These are phyloP conservation scores for Aradophagus sp. DNA, from an alignment of 1,140 invertebrate genomes.

Conservation along the genomic window DNA sequence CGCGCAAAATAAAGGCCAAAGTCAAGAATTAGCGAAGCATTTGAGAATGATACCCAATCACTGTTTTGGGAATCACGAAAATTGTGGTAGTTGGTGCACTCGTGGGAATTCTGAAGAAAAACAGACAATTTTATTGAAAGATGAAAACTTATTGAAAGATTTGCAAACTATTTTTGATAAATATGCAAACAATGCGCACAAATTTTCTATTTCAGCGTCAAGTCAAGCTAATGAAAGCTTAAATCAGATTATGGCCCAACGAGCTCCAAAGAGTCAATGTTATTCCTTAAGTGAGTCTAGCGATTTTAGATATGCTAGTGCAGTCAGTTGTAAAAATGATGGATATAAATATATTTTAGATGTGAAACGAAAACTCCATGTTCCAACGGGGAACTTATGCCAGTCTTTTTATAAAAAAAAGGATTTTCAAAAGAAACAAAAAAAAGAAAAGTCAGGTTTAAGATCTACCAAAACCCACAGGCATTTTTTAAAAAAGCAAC, in stretches of 20 bases:
- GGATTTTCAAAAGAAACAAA: too few relatives aligned
- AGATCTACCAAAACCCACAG: too few relatives aligned
- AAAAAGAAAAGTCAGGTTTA: too few relatives aligned
- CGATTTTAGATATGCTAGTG: conserved; percentile 39
- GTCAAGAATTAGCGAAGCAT: conserved; percentile 1
- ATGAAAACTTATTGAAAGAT: conserved; percentile 15
- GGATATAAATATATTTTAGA: conserved; percentile 21
- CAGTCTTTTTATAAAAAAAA: too few relatives aligned
- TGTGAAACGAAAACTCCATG: too few relatives aligned
- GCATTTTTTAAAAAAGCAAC: too few relatives aligned
- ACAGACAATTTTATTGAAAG: conserved; percentile 22
- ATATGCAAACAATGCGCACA: conserved; percentile 31
- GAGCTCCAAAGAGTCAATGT: conserved; percentile 34
- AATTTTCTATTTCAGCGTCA: conserved; percentile 37
- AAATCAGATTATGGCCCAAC: conserved; percentile 37
- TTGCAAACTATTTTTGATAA: conserved; percentile 17
- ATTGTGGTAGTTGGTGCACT: conserved; percentile 27
- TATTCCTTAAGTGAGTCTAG: conserved; percentile 33
- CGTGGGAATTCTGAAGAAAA: conserved; percentile 1
- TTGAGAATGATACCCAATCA: conserved; percentile 16
- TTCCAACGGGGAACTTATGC: too few relatives aligned
- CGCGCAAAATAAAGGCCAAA: conserved; percentile 34
- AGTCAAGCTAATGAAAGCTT: too few relatives aligned
- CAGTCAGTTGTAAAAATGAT: conserved; percentile 39
- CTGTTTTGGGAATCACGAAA: conserved; percentile 13